phyloP scores from a whole-genome alignment of 1,140 invertebrate species.

The Lasioglossum albipes region DNA sequence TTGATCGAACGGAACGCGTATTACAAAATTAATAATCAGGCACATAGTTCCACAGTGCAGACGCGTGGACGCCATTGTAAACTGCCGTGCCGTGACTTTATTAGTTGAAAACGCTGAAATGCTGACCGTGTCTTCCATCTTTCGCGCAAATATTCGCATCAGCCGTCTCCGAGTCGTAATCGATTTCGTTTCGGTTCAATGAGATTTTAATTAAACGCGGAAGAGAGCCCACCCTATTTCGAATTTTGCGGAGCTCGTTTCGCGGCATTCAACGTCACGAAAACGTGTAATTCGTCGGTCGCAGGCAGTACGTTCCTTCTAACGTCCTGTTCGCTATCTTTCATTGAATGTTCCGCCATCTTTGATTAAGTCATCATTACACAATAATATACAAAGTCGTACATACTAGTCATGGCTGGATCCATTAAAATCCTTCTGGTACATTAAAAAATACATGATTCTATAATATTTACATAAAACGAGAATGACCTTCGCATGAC shows the following conservation, averaged over 20 bases:
- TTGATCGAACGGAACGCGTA: not conserved
- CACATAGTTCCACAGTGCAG: not conserved
- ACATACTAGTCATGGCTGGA: too few species aligned
- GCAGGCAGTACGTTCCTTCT: too few species aligned
- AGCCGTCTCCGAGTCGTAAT: not conserved
- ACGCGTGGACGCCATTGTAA: not conserved
- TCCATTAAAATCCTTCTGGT: too few species aligned
- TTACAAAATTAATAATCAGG: slow-evolving; percentile 16
- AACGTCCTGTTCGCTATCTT: too few species aligned
- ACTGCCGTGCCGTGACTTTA: slow-evolving; percentile 8
- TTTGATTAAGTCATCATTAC: too few species aligned
- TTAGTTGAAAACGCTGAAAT: not conserved
- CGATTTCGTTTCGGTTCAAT: slow-evolving; percentile 32
- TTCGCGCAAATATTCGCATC: slow-evolving; percentile 30
- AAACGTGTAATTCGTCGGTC: not conserved
- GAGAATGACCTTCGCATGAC: too few species aligned
- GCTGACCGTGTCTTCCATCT: not conserved
- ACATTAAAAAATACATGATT: too few species aligned
- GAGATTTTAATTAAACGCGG: slow-evolving; percentile 48
- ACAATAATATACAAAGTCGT: too few species aligned
- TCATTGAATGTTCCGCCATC: too few species aligned
- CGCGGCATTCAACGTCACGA: not conserved
- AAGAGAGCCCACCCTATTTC: not conserved
- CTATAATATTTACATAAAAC: too few species aligned
- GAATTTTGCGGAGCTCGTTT: not conserved